Percentiles rank a stretch among this genome's conserved stretches.
phyloP scores from a whole-genome alignment of 2,113 vertebrate species.

The Aptenodytes forsteri region DNA sequence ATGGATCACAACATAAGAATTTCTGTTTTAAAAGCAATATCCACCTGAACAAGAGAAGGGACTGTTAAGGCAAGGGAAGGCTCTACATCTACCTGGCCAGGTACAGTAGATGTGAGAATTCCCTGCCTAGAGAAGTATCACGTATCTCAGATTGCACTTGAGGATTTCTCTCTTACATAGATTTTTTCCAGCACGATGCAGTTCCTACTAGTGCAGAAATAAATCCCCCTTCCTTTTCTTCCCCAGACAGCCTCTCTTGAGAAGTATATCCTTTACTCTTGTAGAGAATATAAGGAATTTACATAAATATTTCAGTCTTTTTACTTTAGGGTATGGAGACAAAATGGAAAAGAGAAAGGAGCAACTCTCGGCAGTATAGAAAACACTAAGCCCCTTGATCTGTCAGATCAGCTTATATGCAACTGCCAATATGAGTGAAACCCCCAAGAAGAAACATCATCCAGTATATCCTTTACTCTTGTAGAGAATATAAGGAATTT shows the following conservation, averaged over 20 bases:
- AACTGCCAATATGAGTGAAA: too few relatives aligned
- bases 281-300: not conserved
- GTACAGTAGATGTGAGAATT: not conserved
- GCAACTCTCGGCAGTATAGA: not conserved
- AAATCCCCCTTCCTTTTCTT: not conserved
- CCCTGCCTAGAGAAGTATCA: not conserved
- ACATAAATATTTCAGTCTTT: not conserved
- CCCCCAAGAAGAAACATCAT: too few relatives aligned
- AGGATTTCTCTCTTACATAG: not conserved
- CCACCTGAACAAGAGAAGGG: not conserved
- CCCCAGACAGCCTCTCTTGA: not conserved
- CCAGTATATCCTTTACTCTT: not conserved
- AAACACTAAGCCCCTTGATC: not conserved
- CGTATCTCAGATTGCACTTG: not conserved
- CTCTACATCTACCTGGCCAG: not conserved
- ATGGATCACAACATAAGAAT: not conserved
- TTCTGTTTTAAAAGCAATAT: not conserved
- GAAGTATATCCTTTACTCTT: not conserved
- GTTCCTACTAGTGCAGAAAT: not conserved
- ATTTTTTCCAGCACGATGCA: not conserved
- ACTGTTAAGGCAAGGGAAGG: not conserved
- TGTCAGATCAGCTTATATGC: not conserved
- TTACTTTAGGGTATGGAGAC: not conserved
- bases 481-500: not conserved
- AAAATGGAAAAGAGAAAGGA: not conserved